Evolutionary conservation across 2,888 invertebrate genomes (phyloP).

Genomic region (Drosophila mercatorum): DNA sequence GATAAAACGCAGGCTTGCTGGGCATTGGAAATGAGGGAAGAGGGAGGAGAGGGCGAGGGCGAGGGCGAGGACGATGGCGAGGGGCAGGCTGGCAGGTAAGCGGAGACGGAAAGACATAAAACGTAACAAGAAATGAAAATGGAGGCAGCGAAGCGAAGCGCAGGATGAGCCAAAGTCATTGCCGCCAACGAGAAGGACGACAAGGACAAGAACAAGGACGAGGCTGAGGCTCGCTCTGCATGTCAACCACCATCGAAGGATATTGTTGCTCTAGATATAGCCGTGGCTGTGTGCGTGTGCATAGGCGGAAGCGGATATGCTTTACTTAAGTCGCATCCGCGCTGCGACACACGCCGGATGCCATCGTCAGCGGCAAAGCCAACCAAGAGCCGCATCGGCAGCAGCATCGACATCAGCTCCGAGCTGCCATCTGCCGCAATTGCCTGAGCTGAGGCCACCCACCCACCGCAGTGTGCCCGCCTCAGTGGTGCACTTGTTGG

Average conservation of each 20-base stretch:
- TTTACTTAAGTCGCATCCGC: conserved; percentile 82
- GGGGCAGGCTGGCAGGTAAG: conserved; percentile 42
- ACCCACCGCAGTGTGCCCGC: neutral
- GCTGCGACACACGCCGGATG: conserved; percentile 78
- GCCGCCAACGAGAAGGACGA: conserved; percentile 57
- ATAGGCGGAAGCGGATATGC: conserved; percentile 80
- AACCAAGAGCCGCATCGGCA: conserved; percentile 27
- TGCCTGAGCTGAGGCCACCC: conserved; percentile 33
- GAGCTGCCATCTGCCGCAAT: conserved; percentile 61
- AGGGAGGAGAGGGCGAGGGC: too few species aligned
- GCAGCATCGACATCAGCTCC: conserved; percentile 25
- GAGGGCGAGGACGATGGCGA: too few species aligned
- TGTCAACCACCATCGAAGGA: conserved; percentile 42
- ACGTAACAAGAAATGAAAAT: conserved; percentile 79
- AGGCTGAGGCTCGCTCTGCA: conserved; percentile 41
- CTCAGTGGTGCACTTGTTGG: conserved; percentile 54
- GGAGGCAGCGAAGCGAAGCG: conserved; percentile 64
- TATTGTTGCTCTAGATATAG: conserved; percentile 27
- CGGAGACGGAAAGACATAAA: conserved; percentile 77
- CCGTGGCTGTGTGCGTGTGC: conserved; percentile 52
- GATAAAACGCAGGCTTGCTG: neutral
- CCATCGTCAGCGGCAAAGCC: conserved; percentile 60
- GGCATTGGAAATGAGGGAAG: neutral
- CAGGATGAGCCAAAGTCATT: conserved; percentile 73
- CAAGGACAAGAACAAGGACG: conserved; percentile 34